A percentile compares a stretch with the other conserved stretches of the same genome.
These are phyloP conservation scores for Ptychoptera contaminata DNA, from an alignment of 2,888 invertebrate genomes.

Conservation along the genomic window DNA sequence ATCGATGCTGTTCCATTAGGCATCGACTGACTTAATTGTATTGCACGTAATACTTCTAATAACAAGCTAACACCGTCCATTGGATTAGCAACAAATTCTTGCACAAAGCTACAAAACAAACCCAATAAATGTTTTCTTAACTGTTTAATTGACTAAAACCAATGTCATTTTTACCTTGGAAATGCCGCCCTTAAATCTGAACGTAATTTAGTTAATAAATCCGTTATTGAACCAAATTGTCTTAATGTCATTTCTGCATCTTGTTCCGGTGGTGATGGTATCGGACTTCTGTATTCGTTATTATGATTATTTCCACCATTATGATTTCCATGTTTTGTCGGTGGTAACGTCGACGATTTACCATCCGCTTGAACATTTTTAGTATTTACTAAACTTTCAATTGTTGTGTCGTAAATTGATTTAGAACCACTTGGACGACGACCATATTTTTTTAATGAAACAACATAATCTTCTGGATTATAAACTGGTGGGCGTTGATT, in stretches of 20 bases:
- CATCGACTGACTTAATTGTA: conserved; percentile 64
- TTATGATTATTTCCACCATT: neutral
- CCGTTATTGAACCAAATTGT: conserved; percentile 75
- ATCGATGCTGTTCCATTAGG: conserved; percentile 26
- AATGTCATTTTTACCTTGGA: conserved; percentile 50
- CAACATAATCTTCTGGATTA: conserved; percentile 78
- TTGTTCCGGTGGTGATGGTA: conserved; percentile 39
- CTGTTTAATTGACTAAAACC: neutral
- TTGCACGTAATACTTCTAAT: conserved; percentile 68
- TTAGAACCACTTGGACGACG: conserved; percentile 21
- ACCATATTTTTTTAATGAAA: conserved; percentile 66
- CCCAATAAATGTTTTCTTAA: too few relatives aligned
- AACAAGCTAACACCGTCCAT: conserved; percentile 75
- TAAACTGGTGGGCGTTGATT: conserved; percentile 77
- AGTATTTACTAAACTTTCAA: too few relatives aligned
- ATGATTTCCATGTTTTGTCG: neutral
- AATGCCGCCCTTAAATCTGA: conserved; percentile 76
- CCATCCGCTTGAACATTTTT: too few relatives aligned
- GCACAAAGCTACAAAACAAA: conserved; percentile 59
- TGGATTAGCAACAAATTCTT: conserved; percentile 79
- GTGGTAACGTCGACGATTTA: neutral
- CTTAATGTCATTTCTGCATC: conserved; percentile 74
- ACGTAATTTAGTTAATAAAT: conserved; percentile 70
- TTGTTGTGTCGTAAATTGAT: conserved; percentile 26
- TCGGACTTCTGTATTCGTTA: conserved; percentile 40